Evolutionary conservation across 2,888 invertebrate genomes (phyloP).

Genomic region (Shargacucullia verbasci): DNA sequence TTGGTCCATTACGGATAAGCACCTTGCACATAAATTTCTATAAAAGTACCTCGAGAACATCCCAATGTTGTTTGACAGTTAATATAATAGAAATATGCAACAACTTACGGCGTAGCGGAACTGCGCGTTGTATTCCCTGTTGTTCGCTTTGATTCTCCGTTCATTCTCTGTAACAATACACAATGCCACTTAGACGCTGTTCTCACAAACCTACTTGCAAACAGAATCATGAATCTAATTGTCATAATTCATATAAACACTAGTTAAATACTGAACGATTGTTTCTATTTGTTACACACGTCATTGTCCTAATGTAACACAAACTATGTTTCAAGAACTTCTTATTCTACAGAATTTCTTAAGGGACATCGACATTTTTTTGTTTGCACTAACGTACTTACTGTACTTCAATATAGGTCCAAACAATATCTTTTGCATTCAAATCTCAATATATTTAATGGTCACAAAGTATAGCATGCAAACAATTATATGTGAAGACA

Average conservation of each 20-base stretch:
- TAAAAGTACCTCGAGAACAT: too few species aligned
- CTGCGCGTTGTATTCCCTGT: slow-evolving; percentile 98
- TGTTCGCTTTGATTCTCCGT: slow-evolving; percentile 98
- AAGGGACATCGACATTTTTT: slow-evolving; percentile 20
- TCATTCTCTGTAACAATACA: slow-evolving; percentile 96
- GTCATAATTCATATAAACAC: slow-evolving; percentile 36
- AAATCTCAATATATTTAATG: slow-evolving; percentile 22
- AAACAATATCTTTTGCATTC: slow-evolving; percentile 37
- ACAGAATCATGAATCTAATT: slow-evolving; percentile 46
- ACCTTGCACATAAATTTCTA: too few species aligned
- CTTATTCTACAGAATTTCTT: not conserved
- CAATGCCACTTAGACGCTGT: slow-evolving; percentile 45
- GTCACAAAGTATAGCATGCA: slow-evolving; percentile 21
- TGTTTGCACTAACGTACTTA: slow-evolving; percentile 16
- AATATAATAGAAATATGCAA: slow-evolving; percentile 13
- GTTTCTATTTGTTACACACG: slow-evolving; percentile 27
- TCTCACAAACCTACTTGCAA: slow-evolving; percentile 43
- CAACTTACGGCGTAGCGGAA: slow-evolving; percentile 99
- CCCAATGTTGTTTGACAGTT: not conserved
- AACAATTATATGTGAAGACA: not conserved
- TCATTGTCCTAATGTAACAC: slow-evolving; percentile 19
- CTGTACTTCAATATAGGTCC: slow-evolving; percentile 9
- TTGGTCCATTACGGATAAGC: too few species aligned
- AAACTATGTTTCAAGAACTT: not conserved
- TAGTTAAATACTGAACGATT: slow-evolving; percentile 30